These are phyloP conservation scores for Gobio gobio DNA, from an alignment of 2,113 vertebrate species.

Conservation along the genomic window DNA sequence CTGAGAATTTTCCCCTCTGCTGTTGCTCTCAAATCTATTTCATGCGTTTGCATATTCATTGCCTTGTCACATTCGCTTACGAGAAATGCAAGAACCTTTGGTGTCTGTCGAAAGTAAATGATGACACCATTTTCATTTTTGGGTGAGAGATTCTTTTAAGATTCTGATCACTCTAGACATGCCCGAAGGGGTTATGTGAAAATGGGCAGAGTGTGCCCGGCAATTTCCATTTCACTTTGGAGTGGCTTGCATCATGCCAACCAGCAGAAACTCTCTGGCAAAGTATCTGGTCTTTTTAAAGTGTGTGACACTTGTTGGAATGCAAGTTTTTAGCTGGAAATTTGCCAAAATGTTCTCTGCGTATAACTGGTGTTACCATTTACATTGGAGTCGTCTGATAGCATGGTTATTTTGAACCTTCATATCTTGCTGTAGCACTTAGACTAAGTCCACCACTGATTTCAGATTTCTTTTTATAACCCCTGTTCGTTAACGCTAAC, in stretches of 20 bases:
- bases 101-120: not conserved
- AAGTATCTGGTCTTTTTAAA: not conserved
- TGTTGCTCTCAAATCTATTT: not conserved
- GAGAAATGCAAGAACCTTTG: not conserved
- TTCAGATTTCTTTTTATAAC: conserved; percentile 50
- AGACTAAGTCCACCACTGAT: not conserved
- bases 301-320: not conserved
- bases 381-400: not conserved
- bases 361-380: not conserved
- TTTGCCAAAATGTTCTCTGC: not conserved
- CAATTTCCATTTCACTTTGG: conserved; percentile 18
- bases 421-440: not conserved
- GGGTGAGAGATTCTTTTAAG: not conserved
- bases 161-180: conserved; percentile 15
- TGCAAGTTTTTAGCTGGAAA: not conserved
- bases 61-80: not conserved
- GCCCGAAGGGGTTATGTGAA: conserved; percentile 8
- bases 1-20: not conserved
- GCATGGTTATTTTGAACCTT: conserved; percentile 17
- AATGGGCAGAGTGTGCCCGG: not conserved
- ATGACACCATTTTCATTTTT: conserved; percentile 17
- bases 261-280: not conserved
- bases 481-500: conserved; percentile 52
- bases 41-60: not conserved
- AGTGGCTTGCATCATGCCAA: conserved; percentile 1